A percentile compares a stretch with the other conserved stretches of the same genome.
These are phyloP conservation scores for Nasonia vitripennis DNA, from an alignment of 1,140 invertebrate species.

Conservation along the genomic window DNA sequence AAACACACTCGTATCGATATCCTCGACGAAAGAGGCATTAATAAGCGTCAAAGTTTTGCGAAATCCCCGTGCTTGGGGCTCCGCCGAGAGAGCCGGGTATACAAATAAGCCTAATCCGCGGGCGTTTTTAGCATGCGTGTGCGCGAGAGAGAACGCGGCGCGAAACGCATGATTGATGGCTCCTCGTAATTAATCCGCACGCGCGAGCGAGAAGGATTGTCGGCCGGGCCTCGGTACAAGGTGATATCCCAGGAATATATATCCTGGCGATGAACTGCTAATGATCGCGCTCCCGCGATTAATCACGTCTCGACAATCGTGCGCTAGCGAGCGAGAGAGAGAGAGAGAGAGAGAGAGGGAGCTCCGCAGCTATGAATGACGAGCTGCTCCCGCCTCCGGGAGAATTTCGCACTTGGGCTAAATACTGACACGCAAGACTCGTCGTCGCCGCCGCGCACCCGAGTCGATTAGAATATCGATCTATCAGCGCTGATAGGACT, in stretches of 20 bases:
- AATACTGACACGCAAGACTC: constrained; percentile 17
- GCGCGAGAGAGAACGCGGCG: not conserved
- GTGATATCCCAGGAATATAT: constrained; percentile 55
- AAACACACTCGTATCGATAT: not conserved
- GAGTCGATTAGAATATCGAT: constrained; percentile 41
- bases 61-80: not conserved
- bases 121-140: not conserved
- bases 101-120: not conserved
- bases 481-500: constrained; percentile 30
- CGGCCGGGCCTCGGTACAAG: constrained; percentile 55
- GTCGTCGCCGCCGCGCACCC: not conserved
- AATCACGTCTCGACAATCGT: constrained; percentile 57
- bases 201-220: constrained; percentile 52
- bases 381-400: not conserved
- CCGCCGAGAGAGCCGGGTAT: too few relatives aligned
- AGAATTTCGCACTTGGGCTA: constrained; percentile 37
- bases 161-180: constrained; percentile 61
- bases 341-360: not conserved
- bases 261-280: constrained; percentile 62
- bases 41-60: not conserved
- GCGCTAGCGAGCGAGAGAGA: constrained; percentile 22
- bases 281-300: constrained; percentile 64
- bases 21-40: not conserved
- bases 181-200: constrained; percentile 62
- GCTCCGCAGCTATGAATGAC: constrained; percentile 39